phyloP scores from a whole-genome alignment of 2,113 vertebrate genomes.

The Scalopus aquaticus region DNA sequence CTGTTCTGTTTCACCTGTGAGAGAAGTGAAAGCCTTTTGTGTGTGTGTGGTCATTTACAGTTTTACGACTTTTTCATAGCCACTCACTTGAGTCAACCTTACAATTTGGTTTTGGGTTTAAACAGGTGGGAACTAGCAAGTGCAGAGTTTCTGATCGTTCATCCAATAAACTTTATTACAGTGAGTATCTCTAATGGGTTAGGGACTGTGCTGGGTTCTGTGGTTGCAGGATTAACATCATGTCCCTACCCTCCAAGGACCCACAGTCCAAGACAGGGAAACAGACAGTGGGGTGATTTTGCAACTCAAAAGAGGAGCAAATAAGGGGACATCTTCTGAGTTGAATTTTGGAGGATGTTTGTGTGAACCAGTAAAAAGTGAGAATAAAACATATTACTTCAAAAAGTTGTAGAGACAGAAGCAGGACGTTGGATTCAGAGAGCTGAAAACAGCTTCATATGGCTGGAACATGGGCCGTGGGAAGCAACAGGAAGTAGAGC shows the following conservation, averaged over 20 bases:
- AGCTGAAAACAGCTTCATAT: not conserved
- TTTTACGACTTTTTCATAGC: not conserved
- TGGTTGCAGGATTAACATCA: not conserved
- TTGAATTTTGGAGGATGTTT: not conserved
- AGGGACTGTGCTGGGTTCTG: not conserved
- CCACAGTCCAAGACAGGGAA: no score
- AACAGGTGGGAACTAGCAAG: not conserved
- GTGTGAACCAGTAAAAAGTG: not conserved
- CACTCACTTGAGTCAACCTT: not conserved
- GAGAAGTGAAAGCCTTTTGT: not conserved
- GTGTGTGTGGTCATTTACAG: not conserved
- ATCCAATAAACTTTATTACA: not conserved
- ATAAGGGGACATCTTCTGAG: not conserved
- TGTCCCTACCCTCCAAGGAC: not conserved
- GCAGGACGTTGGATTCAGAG: not conserved
- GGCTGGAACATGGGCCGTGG: no score
- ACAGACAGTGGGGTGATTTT: not conserved
- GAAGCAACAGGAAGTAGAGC: not conserved
- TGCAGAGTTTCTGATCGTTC: not conserved
- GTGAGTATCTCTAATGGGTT: not conserved
- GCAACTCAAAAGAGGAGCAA: not conserved
- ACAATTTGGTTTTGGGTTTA: not conserved
- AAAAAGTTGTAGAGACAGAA: not conserved
- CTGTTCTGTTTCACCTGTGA: not conserved
- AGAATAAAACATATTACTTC: not conserved